Evolutionary conservation across 2,113 vertebrate genomes (phyloP), one percentile per base, ranked within the genome.

Genomic region (Orthonyx spaldingii): DNA sequence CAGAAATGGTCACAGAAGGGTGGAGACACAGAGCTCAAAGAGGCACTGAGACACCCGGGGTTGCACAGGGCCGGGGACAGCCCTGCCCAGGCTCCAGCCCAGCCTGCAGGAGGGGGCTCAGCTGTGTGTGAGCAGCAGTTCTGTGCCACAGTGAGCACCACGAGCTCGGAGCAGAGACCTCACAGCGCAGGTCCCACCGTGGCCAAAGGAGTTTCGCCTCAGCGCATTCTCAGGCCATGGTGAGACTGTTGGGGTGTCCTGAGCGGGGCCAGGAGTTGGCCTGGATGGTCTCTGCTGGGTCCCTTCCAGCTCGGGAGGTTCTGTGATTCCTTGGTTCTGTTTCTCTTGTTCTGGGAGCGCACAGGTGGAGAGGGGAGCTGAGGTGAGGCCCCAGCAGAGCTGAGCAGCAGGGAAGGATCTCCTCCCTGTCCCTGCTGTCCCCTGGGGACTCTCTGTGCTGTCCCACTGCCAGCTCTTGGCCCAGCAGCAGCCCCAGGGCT

Each of bases 151-250:
- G 46, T 7, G 55, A 42, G 30, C 46, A 32, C 3, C 41, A 5
- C 0, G 18, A 28, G 1, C 55, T n/a, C 46, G 2, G 39, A 15
- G 75, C 3, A 47, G 56, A 39, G 56, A 11, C 64, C 41, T 63
- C 66, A 3, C 35, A 23, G 47, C 16, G 53, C 87, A 81, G 63
- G 28, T 1, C 4, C 60, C 27, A 22, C 28, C 32, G 30, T 0
- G 37, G 47, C 53, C 39, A 88, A 16, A 17, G 4, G 69, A 16
- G 28, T 11, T 74, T 14, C 52, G 52, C 7, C 17, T 42, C 9
- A 6, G 21, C 0, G 1, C 18, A 35, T 28, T 20, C 70, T 5
- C 61, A 50, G 72, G 20, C 35, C 24, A 0, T 16, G 49, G 24
- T 10, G 76, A 57, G 35, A 14, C 26, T 35, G 23, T 35, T 64